Evolutionary conservation across 1,140 invertebrate species (phyloP), one percentile per base, ranked within the genome.

Genomic region (Heterodera carotae): DNA sequence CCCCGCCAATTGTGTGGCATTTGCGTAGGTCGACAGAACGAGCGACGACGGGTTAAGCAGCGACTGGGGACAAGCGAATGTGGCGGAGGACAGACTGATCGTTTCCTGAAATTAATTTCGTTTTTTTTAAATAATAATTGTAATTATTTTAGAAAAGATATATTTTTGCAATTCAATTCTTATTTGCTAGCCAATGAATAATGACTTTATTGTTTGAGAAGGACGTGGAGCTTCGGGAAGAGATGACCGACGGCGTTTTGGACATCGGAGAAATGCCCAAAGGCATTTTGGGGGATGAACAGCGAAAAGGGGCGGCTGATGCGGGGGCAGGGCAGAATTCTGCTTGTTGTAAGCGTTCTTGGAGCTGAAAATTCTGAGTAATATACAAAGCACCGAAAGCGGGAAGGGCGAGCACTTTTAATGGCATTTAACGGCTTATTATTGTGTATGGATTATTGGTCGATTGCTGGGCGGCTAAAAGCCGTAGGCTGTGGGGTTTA

Each of bases 21-120:
- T 29, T 27, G 71, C 56, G 36, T 74, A 74, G 7, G 72, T 62
- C 15, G 72, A 74, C 10, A 74, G 2, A 25, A 60, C 56, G 34
- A 74, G 64, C 12, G 72, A 59, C 27, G 72, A 74, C 4, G 72
- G 27, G 6, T 74, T 56, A 15, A 74, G 43, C 56, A 27, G 36
- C 8, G 48, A 73, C 33, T 73, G 71, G 48, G 25, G 25, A 60
- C 62, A 8, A 66, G 22, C 60, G 70, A 56, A 56, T 53, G 33
- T 22, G 56, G 34, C n/a, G 56, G 56, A 74, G 27, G 29, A 34
- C 25, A 39, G 22, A 27, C 48, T 15, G 34, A 34, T n/a, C 59
- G 69, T 33, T 33, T n/a, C 7, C 31, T 48, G 3, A 18, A 5
- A 71, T 18, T n/a, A n/a, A n/a, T n/a, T n/a, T n/a, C n/a, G n/a